Conservation (phyloP, 2,113 vertebrate species). For the Leuciscus idus region DNA sequence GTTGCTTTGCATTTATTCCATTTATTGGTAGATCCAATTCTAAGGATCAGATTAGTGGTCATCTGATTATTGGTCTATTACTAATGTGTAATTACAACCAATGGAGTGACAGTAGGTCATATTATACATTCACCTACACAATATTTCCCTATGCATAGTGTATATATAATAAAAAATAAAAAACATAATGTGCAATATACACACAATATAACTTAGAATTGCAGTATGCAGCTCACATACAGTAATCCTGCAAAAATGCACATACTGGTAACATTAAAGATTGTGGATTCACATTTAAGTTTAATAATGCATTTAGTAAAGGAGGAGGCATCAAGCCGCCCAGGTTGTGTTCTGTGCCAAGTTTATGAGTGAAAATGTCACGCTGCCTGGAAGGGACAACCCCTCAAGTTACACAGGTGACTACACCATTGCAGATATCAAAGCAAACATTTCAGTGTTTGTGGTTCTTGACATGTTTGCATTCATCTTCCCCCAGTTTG, state of each 20-base stretch:
- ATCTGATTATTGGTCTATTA: not conserved
- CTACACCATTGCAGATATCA: constrained; percentile 22
- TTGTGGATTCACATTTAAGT: not conserved
- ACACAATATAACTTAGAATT: not conserved
- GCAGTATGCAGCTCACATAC: not conserved
- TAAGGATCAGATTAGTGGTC: too few species aligned
- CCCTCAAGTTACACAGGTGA: constrained; percentile 36
- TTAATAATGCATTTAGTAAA: not conserved
- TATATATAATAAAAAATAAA: not conserved
- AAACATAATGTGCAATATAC: not conserved
- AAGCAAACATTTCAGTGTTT: not conserved
- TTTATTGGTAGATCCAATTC: not conserved
- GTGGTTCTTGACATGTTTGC: constrained; percentile 15
- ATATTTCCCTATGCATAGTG: not conserved
- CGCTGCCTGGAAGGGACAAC: not conserved
- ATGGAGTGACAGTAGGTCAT: not conserved
- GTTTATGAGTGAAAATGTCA: not conserved
- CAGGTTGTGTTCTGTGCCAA: constrained; percentile 35
- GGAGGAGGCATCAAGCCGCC: not conserved
- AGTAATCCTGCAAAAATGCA: not conserved
- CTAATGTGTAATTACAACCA: not conserved
- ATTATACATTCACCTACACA: not conserved
- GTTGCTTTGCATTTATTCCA: not conserved
- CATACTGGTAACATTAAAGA: not conserved
- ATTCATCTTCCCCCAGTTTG: constrained; percentile 31